These are phyloP conservation scores for Philonicus albiceps DNA, from an alignment of 2,888 invertebrate genomes.

Conservation along the genomic window DNA sequence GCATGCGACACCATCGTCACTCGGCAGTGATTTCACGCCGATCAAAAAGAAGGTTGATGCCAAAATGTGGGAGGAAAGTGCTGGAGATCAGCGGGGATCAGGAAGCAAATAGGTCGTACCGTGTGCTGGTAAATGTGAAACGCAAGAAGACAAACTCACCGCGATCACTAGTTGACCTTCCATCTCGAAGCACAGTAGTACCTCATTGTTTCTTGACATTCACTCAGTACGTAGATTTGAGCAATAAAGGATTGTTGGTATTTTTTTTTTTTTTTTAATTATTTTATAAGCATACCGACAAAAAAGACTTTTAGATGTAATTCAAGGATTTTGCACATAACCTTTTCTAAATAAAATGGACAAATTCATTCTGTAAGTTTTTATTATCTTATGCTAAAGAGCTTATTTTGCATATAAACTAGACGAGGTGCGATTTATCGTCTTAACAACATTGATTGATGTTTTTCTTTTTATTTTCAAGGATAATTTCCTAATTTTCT, in stretches of 20 bases:
- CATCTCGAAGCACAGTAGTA: neutral
- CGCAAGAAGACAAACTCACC: neutral
- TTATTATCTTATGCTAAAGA: neutral
- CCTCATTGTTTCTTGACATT: constrained; percentile 20
- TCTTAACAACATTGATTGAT: neutral
- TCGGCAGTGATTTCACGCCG: neutral
- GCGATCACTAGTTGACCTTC: constrained; percentile 4
- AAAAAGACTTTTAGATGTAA: neutral
- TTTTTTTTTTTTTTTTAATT: neutral
- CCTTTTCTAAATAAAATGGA: neutral
- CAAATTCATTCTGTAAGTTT: neutral
- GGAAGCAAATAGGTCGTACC: constrained; percentile 4
- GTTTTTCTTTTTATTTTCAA: neutral
- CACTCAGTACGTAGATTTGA: neutral
- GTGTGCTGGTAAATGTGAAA: neutral
- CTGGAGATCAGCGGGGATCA: neutral
- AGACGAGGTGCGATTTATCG: neutral
- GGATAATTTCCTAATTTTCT: neutral
- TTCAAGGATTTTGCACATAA: neutral
- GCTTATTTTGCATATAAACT: neutral
- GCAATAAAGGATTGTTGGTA: neutral
- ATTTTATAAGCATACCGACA: neutral
- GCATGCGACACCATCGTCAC: neutral
- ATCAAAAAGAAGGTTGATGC: neutral
- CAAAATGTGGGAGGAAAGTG: constrained; percentile 9